Conservation (phyloP, 2,797 vertebrate genomes). For the Sciurus vulgaris region DNA sequence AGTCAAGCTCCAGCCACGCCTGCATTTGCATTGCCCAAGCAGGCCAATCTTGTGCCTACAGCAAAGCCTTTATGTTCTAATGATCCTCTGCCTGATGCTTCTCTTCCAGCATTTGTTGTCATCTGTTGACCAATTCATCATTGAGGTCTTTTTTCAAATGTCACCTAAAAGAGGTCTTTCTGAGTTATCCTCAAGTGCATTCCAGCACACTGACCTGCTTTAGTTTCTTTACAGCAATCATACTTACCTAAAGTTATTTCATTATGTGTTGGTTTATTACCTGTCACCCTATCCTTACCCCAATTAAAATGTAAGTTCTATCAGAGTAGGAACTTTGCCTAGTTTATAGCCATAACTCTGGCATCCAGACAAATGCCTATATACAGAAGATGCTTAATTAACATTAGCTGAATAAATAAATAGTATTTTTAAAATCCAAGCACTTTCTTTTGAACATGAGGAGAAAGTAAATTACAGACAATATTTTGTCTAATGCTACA, state of each 20-base stretch:
- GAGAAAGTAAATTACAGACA: too few relatives aligned
- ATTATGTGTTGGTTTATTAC: background rate
- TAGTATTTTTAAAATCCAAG: background rate
- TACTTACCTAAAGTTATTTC: background rate
- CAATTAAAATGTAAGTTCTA: background rate
- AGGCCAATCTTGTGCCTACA: background rate
- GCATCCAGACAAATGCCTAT: background rate
- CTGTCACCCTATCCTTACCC: background rate
- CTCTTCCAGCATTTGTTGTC: background rate
- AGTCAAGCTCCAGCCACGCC: background rate
- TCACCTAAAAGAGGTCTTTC: background rate
- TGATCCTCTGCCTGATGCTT: background rate
- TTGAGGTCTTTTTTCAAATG: conserved; percentile 7
- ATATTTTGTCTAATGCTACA: too few relatives aligned
- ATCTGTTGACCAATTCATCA: background rate
- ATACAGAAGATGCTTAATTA: background rate
- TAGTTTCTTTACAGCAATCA: background rate
- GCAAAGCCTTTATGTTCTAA: background rate
- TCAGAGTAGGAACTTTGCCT: background rate
- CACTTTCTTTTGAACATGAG: too few relatives aligned
- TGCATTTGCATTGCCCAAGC: background rate
- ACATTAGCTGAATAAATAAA: conserved; percentile 40
- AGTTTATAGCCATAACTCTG: background rate
- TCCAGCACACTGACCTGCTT: background rate
- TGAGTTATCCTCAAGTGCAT: background rate